phyloP scores from a whole-genome alignment of 35 echinoderm and acorn worm genomes.

The Diadema setosum region DNA sequence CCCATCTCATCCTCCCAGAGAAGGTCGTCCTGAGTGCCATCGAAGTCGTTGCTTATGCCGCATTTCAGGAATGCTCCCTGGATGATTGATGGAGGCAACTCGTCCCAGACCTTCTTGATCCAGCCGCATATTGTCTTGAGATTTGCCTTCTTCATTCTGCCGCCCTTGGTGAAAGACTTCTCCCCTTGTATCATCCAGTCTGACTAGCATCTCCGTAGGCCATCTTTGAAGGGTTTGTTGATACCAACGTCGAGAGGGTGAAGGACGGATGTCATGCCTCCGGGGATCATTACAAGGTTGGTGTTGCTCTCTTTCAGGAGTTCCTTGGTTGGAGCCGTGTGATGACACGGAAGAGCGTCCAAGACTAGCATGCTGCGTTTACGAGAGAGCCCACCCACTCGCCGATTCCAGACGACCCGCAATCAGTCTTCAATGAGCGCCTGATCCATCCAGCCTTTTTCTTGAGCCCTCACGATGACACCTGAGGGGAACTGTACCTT shows the following conservation, averaged over 20 bases:
- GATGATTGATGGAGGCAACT: not conserved
- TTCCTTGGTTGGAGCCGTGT: not conserved
- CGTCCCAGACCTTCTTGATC: no score
- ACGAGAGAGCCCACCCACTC: not conserved
- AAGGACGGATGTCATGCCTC: not conserved
- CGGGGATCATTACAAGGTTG: no score
- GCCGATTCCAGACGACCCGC: no score
- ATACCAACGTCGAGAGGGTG: not conserved
- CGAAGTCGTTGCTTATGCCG: not conserved
- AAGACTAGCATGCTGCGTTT: not conserved
- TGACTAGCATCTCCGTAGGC: not conserved
- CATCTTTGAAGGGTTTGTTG: conserved; percentile 13
- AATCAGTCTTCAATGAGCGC: not conserved
- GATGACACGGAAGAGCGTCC: not conserved
- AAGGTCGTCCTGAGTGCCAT: not conserved
- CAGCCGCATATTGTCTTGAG: not conserved
- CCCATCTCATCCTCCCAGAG: not conserved
- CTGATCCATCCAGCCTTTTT: conserved; percentile 4
- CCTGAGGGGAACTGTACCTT: no score
- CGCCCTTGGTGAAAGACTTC: not conserved
- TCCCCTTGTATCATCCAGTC: conserved; percentile 18
- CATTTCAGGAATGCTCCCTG: not conserved
- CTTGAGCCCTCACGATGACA: not conserved
- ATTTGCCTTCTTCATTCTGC: not conserved
- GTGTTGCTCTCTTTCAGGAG: no score